Base-by-base conservation (phyloP, 1,140 invertebrate species). In the Oryctes rhinoceros region DNA sequence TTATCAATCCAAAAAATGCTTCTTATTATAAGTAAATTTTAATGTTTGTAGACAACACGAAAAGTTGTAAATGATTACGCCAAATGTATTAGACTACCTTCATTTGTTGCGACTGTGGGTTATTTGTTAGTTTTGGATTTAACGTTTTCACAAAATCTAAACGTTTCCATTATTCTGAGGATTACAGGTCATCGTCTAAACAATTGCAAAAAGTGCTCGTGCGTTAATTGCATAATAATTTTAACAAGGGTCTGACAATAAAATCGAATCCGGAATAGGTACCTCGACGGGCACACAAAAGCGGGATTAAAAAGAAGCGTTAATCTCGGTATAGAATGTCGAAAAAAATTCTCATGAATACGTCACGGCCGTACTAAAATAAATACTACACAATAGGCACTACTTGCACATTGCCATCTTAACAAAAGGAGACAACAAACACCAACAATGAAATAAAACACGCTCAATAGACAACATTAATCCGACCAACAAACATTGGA, bases 361-460 rank as follows among this genome's bases (percentile, higher is more conserved):
- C 83, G 79, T 81, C 82, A 80, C 80, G 80, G 80, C 82, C 85
- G 83, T 86, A 84, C 86, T 85, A 86, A 86, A 85, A 86, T 86
- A 86, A 86, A 86, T 86, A 86, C 79, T 80, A 24, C 62, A 86
- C 84, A 86, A 86, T 81, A 81, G 83, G 62, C 74, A 80, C 84
- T 85, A 86, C 84, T 86, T 84, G 85, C 85, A 86, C 85, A 86
- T 86, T 85, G 85, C 85, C 83, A 84, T 83, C 81, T 81, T 83
- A 86, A 86, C 84, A 86, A 86, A 85, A 84, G 85, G 83, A 85
- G 85, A 86, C 85, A 86, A 85, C 83, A 85, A 85, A 85, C 82
- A 83, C 84, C 84, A 85, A 86, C 86, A 86, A 86, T 86, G 85
- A 86, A 86, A 86, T 86, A 86, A 86, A 85, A 86, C 86, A 86